phyloP scores from a whole-genome alignment of 2,888 invertebrate genomes.

The Philereme vetulata region DNA sequence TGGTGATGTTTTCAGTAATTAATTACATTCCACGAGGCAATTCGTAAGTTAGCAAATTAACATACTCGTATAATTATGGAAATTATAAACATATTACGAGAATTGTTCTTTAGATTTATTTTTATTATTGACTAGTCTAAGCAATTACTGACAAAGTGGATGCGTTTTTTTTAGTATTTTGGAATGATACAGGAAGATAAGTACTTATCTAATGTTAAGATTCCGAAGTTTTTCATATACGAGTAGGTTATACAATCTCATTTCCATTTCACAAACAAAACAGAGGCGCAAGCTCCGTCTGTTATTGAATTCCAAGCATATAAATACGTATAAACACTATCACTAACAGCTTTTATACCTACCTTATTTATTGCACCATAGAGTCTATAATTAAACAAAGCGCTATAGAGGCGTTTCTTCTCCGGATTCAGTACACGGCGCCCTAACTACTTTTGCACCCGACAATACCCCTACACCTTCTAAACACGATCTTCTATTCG shows the following conservation, averaged over 20 bases:
- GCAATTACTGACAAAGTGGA: neutral
- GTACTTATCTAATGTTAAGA: neutral
- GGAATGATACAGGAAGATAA: neutral
- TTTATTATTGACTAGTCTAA: neutral
- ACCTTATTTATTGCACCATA: conserved; percentile 71
- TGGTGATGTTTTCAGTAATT: conserved; percentile 15
- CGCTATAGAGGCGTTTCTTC: conserved; percentile 79
- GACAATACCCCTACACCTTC: conserved; percentile 77
- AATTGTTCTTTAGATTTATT: too few relatives aligned
- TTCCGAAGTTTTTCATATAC: neutral
- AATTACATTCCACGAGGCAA: conserved; percentile 11
- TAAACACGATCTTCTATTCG: conserved; percentile 77
- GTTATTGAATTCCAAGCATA: conserved; percentile 57
- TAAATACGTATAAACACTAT: conserved; percentile 50
- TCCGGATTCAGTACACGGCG: conserved; percentile 68
- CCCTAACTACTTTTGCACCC: conserved; percentile 71
- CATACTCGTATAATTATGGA: too few relatives aligned
- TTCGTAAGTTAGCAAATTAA: neutral
- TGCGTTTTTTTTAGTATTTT: neutral
- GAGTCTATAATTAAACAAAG: conserved; percentile 58
- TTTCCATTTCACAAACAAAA: conserved; percentile 12
- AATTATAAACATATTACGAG: too few relatives aligned
- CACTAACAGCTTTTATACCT: conserved; percentile 38
- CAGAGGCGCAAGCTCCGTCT: conserved; percentile 48
- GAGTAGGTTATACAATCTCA: conserved; percentile 1